These are phyloP conservation scores for Erethizon dorsatum DNA, from an alignment of 2,797 vertebrate species.

Conservation along the genomic window DNA sequence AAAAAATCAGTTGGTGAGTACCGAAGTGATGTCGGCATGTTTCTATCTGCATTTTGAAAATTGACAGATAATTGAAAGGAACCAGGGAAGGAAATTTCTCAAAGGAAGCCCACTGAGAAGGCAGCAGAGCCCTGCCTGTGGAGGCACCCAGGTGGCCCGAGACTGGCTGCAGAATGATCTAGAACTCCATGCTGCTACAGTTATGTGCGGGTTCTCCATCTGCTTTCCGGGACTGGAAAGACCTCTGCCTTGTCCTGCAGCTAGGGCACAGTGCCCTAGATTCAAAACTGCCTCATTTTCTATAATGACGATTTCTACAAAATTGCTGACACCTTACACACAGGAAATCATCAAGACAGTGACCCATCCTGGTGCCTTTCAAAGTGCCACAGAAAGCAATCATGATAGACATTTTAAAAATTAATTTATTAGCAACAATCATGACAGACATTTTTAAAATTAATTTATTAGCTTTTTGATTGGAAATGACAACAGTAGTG, in stretches of 20 bases:
- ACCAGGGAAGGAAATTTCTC: constrained; percentile 74
- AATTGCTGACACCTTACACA: constrained; percentile 59
- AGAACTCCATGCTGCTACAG: constrained; percentile 42
- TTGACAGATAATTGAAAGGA: constrained; percentile 85
- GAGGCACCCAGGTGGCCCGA: constrained; percentile 40
- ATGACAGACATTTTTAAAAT: neutral
- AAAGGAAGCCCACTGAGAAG: constrained; percentile 68
- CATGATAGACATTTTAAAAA: neutral
- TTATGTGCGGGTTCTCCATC: constrained; percentile 52
- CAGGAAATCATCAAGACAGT: constrained; percentile 75
- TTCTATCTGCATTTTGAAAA: constrained; percentile 83
- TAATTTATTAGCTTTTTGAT: constrained; percentile 14
- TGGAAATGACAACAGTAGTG: neutral
- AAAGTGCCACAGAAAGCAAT: constrained; percentile 49
- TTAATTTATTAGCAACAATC: neutral
- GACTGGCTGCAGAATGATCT: constrained; percentile 68
- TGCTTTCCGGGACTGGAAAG: neutral
- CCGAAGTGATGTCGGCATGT: constrained; percentile 79
- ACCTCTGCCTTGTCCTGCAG: neutral
- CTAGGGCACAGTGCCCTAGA: accelerated
- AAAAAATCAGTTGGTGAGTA: constrained; percentile 77
- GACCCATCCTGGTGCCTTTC: constrained; percentile 72
- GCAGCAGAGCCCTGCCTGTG: constrained; percentile 14
- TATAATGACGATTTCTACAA: accelerated
- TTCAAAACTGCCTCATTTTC: neutral